Evolutionary conservation across 92 coral and sea anemone genomes (phyloP), one percentile per base, ranked within the genome.

Genomic region (Porites cylindrica): DNA sequence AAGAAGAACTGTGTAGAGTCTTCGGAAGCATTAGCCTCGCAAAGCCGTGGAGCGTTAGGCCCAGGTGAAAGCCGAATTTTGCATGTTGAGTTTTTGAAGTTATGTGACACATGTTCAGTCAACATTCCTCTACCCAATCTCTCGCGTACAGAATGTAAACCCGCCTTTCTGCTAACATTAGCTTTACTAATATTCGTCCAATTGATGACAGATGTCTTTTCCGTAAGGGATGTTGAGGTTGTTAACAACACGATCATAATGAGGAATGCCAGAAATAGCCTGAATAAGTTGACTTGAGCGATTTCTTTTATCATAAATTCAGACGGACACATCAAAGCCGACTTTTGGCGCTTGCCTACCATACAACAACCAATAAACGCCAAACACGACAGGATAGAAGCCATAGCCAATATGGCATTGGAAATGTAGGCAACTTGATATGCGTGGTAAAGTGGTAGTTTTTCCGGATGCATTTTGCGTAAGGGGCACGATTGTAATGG

Each of bases 1-100:
- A 90, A 89, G n/a, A 91, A 68, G 52, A 92, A 90, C 84, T 90
- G 93, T 19, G 93, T 68, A 51, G 81, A 93, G 8, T 82, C 93
- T 16, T 93, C 95, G 32, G 88, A 59, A 16, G 82, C 67, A 85
- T 86, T 52, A 80, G 73, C 1, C 65, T 90, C 23, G 67, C 86
- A 92, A 64, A 86, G 86, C n/a, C n/a, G n/a, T 29, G 32, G 78
- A 74, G 11, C 81, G 77, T 62, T 58, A 61, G 6, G 93, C 10
- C 60, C 10, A 6, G 2, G 14, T 10, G 89, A 76, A 90, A 91
- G 7, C 72, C 66, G 24, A 11, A 29, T 10, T 51, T 83, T 16
- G 85, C 75, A 19, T 29, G 32, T 1, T 26, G 29, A 26, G 29
- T 26, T 26, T 26, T 1, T 26, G 72, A 23, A 75, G 51, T 69